phyloP scores from a whole-genome alignment of 2,797 vertebrate genomes.

The Limosa lapponica region DNA sequence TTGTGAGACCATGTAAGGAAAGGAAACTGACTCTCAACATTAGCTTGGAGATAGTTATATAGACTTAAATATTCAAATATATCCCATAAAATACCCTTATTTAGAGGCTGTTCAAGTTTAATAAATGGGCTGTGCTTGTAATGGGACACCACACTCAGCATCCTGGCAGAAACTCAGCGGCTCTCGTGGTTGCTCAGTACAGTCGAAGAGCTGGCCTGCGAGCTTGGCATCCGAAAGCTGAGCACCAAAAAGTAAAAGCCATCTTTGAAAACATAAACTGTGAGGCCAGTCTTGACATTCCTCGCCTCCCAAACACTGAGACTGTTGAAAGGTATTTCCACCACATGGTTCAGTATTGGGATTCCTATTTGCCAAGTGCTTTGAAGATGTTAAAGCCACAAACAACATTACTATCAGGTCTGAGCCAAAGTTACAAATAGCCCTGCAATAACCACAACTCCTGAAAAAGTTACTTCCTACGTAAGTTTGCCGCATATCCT shows the following conservation, averaged over 20 bases:
- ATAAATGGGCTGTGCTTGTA: neutral
- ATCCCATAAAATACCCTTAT: neutral
- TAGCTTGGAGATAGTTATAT: neutral
- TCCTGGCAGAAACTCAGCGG: neutral
- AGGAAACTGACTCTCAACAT: neutral
- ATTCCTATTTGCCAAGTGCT: neutral
- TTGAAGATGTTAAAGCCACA: neutral
- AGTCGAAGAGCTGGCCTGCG: neutral
- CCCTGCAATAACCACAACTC: neutral
- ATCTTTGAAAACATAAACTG: neutral
- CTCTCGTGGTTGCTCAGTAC: neutral
- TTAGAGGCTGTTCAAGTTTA: neutral
- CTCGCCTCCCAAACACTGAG: neutral
- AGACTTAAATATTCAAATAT: neutral
- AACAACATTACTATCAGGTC: neutral
- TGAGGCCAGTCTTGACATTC: neutral
- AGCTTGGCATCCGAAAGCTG: neutral
- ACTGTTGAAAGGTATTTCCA: neutral
- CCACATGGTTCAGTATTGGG: neutral
- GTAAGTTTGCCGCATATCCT: neutral
- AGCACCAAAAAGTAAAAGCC: neutral
- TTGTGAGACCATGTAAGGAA: neutral
- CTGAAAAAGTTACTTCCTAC: neutral
- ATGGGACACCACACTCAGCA: neutral
- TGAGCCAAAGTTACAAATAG: neutral